phyloP scores from a whole-genome alignment of 2,113 vertebrate species.

The Platysternon megacephalum region DNA sequence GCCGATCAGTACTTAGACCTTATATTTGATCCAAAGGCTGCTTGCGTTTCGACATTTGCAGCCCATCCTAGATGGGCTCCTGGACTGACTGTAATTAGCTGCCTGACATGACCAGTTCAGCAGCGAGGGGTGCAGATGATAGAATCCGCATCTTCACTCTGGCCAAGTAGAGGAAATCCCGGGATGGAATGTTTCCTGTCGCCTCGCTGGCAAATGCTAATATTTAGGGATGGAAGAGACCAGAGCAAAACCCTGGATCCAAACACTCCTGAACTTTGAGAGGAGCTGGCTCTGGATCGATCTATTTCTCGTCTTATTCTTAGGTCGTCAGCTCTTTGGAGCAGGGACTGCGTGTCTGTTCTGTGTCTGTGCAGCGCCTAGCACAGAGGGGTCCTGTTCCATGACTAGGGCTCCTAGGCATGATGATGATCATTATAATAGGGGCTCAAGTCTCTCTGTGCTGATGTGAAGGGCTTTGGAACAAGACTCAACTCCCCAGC shows the following conservation, averaged over 20 bases:
- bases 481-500: neutral
- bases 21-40: fast-evolving
- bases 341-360: neutral
- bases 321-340: neutral
- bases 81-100: neutral
- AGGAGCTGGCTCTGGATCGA: neutral
- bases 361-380: neutral
- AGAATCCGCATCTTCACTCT: neutral
- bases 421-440: neutral
- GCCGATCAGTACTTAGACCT: neutral
- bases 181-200: neutral
- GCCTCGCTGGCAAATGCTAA: neutral
- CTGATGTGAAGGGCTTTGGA: neutral
- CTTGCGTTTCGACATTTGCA: no score
- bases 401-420: neutral
- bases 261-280: neutral
- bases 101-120: neutral
- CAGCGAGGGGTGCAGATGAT: neutral
- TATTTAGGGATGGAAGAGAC: neutral
- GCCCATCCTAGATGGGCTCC: fast-evolving
- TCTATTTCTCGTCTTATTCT: neutral
- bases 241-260: neutral
- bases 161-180: neutral
- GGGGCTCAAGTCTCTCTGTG: neutral
- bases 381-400: neutral